phyloP scores from a whole-genome alignment of 1,140 invertebrate species.

The Camponotus vicinus region DNA sequence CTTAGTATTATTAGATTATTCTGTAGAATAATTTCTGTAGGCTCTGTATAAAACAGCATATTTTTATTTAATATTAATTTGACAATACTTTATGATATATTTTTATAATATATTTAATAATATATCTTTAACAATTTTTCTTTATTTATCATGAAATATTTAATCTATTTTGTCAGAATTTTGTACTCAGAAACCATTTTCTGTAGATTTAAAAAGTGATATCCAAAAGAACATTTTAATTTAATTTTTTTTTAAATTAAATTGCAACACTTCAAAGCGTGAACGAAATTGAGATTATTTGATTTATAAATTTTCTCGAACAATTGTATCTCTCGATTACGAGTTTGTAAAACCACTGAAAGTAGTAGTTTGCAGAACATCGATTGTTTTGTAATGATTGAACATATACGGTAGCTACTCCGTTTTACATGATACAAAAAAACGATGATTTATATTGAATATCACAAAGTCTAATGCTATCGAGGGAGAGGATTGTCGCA shows the following conservation, averaged over 20 bases:
- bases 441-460: conserved; percentile 11
- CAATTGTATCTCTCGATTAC: background rate
- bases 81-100: background rate
- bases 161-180: background rate
- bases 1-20: background rate
- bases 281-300: background rate
- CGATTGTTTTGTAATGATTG: background rate
- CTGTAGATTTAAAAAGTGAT: background rate
- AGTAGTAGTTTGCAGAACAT: background rate
- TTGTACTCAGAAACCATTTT: background rate
- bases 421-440: background rate
- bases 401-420: background rate
- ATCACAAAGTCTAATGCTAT: conserved; percentile 36
- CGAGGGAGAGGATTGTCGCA: background rate
- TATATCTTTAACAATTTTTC: background rate
- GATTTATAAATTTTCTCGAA: background rate
- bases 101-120: background rate
- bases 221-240: background rate
- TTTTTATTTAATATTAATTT: background rate
- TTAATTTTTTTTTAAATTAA: background rate
- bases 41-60: background rate
- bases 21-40: background rate
- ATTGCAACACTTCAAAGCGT: background rate
- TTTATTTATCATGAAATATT: background rate
- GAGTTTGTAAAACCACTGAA: background rate